Evolutionary conservation across 2,888 invertebrate species (phyloP), one percentile per base, ranked within the genome.

Genomic region (Palloptera scutellata): DNA sequence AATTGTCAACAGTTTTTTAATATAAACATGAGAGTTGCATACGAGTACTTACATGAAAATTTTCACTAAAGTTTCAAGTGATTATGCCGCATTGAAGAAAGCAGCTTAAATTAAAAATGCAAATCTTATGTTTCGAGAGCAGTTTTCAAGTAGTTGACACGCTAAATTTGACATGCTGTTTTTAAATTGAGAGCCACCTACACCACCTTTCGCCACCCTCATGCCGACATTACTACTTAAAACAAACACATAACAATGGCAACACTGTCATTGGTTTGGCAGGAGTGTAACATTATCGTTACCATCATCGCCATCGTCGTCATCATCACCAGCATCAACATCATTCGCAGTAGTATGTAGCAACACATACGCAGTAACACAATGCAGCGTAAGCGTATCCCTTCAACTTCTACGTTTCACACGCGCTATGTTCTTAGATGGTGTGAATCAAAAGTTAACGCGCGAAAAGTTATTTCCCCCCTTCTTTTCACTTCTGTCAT

Each of bases 301-400:
- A n/a, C 59, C 20, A n/a, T 15, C 60, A 15, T 12, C 43, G 20
- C 13, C 45, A 19, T 52, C n/a, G 12, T 52, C n/a, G 12, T n/a
- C 61, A 61, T 61, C 48, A 61, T 19, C 61, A 61, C 15, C 15
- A 48, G 15, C 52, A n/a, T 60, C 60, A 19, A 20, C 45, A 48
- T 19, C 48, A 48, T 48, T 15, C 12, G 12, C 12, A 48, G 12
- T 8, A 48, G 12, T 15, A 48, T n/a, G 12, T 48, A 3, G 8
- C 48, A 48, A n/a, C 48, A 48, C 15, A 48, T n/a, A n/a, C 48
- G 15, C 15, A n/a, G 2, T 48, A n/a, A 15, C 15, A 15, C n/a
- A n/a, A n/a, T n/a, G n/a, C n/a, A n/a, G n/a, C n/a, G 15, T 3
- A 3, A 2, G 15, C 15, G 48, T 8, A 15, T 2, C 12, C 13